Base-by-base conservation (phyloP, 2,888 invertebrate species). In the Onchidella celtica region DNA sequence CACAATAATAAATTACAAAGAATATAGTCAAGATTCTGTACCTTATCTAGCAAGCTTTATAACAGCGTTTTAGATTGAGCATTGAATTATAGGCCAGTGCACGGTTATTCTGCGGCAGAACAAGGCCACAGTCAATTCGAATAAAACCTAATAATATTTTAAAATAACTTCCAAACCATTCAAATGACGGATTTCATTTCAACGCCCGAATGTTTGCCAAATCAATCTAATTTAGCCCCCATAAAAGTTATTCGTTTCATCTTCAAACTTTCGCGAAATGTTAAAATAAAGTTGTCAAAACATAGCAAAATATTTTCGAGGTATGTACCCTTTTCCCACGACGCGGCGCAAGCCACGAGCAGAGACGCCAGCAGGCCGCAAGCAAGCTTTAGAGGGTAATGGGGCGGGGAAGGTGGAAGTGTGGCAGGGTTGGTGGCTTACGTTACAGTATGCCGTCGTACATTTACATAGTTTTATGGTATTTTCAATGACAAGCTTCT, bases 81-180 rank as follows among this genome's bases (percentile, higher is more conserved):
- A 73, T 73, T 59, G 73, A 73, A 73, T 73, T 73, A 59, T 73
- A 73, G 59, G 73, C 73, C 59, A 73, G 73, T 73, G 73, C 59
- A 59, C 73, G 59, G 36, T 0, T 21, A 36, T 59, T 59, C 36
- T 36, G 57, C 61, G 73, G 32, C 32, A 73, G 4, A 73, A 73
- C 36, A 73, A 59, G 73, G 73, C 27, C 61, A 57, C 24, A 38
- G n/a, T 24, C 21, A 36, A 57, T 57, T 61, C 34, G 36, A 61
- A 38, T 3, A 40, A 36, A 57, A 73, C 57, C 59, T 36, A 73
- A 73, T 73, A 73, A 59, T 59, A 34, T n/a, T 57, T 70, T 36
- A 0, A 17, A 27, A 55, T 55, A 29, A 70, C 38, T 69, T 11
- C 21, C 24, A 14, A 2, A 1, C 0, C 24, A 24, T 27, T 24